Conservation (phyloP, 2,113 vertebrate genomes). For the Atherinomorus stipes region DNA sequence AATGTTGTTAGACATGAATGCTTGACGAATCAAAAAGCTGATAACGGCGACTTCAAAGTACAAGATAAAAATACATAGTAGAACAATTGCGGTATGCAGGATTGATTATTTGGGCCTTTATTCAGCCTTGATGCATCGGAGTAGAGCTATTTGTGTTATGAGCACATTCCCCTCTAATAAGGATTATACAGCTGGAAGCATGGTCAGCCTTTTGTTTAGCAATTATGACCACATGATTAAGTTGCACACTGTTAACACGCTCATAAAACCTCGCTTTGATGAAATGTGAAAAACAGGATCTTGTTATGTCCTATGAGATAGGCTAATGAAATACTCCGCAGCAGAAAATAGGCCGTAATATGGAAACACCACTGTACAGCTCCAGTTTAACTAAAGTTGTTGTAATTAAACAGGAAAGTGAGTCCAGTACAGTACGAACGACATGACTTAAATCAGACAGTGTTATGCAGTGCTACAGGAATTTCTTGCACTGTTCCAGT, state of each 20-base stretch:
- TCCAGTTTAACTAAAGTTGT: too few species aligned
- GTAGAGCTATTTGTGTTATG: too few species aligned
- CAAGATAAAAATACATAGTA: neutral
- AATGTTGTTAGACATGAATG: constrained; percentile 16
- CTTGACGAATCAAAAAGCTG: constrained; percentile 1
- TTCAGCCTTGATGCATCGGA: neutral
- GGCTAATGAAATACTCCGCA: too few species aligned
- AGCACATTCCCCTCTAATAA: neutral
- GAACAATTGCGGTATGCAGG: neutral
- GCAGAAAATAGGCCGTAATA: too few species aligned
- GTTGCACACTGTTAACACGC: neutral
- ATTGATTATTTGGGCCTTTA: constrained; percentile 17
- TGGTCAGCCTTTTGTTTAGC: neutral
- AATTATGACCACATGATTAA: neutral
- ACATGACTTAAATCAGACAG: neutral
- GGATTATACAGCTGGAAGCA: constrained; percentile 3
- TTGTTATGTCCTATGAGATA: neutral
- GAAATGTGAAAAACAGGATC: neutral
- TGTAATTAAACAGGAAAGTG: neutral
- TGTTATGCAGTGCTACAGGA: neutral
- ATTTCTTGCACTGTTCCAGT: neutral
- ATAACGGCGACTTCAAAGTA: neutral
- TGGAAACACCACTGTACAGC: too few species aligned
- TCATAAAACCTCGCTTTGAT: neutral
- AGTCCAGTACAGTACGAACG: neutral